Conservation (phyloP, 2,888 invertebrate genomes). For the Adelphocoris suturalis region DNA sequence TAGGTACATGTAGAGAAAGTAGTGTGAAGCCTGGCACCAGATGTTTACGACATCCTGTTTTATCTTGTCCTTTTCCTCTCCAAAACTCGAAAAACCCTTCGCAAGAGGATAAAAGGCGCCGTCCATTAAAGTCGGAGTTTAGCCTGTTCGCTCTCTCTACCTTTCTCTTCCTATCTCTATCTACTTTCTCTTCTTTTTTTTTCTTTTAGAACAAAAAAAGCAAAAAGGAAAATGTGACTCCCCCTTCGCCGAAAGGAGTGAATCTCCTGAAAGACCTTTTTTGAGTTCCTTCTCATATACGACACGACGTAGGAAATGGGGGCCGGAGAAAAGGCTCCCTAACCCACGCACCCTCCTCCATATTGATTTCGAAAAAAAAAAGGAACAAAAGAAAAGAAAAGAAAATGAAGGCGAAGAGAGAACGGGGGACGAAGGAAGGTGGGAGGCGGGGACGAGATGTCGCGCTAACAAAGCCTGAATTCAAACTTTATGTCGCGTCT, state of each 20-base stretch:
- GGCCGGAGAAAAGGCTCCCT: not conserved
- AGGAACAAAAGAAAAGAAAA: not conserved
- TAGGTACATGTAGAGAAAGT: too few species aligned
- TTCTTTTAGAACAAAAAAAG: not conserved
- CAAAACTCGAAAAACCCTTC: not conserved
- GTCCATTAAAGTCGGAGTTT: not conserved
- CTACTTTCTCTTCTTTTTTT: not conserved
- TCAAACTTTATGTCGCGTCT: not conserved
- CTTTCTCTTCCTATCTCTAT: too few species aligned
- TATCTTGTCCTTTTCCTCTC: not conserved
- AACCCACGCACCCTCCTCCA: slow-evolving; percentile 25
- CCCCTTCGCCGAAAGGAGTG: not conserved
- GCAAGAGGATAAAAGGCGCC: not conserved
- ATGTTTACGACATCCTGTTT: not conserved
- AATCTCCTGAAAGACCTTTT: not conserved
- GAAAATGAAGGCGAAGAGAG: not conserved
- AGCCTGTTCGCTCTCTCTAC: not conserved
- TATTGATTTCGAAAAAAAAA: slow-evolving; percentile 13
- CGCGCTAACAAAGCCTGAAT: slow-evolving; percentile 13
- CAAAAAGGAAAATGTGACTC: not conserved
- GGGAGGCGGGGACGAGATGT: not conserved
- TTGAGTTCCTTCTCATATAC: not conserved
- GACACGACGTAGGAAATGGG: not conserved
- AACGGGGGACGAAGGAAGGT: not conserved
- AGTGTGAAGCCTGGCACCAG: not conserved